Percentiles rank a stretch among this genome's conserved stretches.
Conservation (phyloP, 1,140 invertebrate genomes). For the Brachionus rotundiformis region DNA sequence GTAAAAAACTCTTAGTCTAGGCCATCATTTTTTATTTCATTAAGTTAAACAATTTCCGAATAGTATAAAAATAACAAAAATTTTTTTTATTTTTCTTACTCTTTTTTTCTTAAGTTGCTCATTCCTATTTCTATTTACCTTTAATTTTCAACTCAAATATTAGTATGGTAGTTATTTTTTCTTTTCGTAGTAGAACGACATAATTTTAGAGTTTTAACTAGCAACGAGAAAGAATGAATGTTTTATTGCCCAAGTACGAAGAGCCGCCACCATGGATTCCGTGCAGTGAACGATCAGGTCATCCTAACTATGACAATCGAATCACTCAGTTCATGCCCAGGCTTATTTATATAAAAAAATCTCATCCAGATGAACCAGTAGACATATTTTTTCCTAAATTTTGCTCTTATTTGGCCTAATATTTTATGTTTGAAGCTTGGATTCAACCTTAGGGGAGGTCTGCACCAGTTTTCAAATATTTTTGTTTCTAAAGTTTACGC, state of each 20-base stretch:
- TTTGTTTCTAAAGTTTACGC: constrained; percentile 25
- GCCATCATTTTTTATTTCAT: background rate
- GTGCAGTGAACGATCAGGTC: background rate
- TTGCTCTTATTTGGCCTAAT: background rate
- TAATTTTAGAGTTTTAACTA: constrained; percentile 8
- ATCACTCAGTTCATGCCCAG: constrained; percentile 48
- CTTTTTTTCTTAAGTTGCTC: background rate
- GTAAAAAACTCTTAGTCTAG: background rate
- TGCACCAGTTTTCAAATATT: constrained; percentile 35
- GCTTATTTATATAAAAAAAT: constrained; percentile 46
- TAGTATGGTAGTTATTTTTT: background rate
- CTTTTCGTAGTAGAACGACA: background rate
- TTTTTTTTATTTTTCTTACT: background rate
- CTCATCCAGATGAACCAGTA: constrained; percentile 32
- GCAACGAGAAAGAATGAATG: constrained; percentile 15
- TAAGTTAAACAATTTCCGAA: constrained; percentile 17
- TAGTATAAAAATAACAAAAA: background rate
- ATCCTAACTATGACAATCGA: constrained; percentile 43
- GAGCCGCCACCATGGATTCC: constrained; percentile 32
- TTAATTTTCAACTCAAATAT: constrained; percentile 24
- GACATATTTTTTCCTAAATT: background rate
- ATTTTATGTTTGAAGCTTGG: constrained; percentile 16
- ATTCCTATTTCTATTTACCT: background rate
- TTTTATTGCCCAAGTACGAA: constrained; percentile 23
- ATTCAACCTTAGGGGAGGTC: constrained; percentile 22